Percentiles rank a stretch among this genome's conserved stretches.
These are phyloP conservation scores for Bombus vancouverensis DNA, from an alignment of 1,140 invertebrate genomes.

Conservation along the genomic window DNA sequence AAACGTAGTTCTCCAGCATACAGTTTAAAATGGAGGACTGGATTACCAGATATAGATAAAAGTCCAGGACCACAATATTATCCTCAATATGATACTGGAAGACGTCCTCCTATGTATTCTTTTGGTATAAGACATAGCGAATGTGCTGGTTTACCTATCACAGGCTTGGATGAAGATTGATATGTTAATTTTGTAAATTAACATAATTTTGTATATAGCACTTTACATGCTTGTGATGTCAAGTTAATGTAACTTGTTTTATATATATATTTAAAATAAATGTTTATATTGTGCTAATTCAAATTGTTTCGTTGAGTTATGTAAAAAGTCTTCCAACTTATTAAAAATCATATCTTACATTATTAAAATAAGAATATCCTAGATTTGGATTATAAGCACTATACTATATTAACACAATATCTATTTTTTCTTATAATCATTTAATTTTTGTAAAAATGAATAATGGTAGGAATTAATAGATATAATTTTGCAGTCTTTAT, in stretches of 20 bases:
- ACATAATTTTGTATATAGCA: neutral
- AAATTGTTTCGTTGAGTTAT: neutral
- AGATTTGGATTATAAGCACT: too few species aligned
- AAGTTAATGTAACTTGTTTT: neutral
- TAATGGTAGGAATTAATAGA: too few species aligned
- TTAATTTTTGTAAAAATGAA: too few species aligned
- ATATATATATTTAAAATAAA: neutral
- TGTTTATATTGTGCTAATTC: neutral
- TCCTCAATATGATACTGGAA: slow-evolving; percentile 60
- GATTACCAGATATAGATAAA: slow-evolving; percentile 8
- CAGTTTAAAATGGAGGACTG: slow-evolving; percentile 65
- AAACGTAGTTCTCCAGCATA: slow-evolving; percentile 74
- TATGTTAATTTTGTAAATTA: neutral
- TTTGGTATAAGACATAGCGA: slow-evolving; percentile 77
- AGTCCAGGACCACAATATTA: slow-evolving; percentile 75
- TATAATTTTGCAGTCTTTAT: too few species aligned
- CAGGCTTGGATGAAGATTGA: slow-evolving; percentile 69
- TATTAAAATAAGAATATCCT: neutral
- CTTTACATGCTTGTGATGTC: slow-evolving; percentile 11
- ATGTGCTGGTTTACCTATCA: slow-evolving; percentile 69
- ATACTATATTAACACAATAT: too few species aligned
- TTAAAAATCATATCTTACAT: neutral
- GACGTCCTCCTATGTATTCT: slow-evolving; percentile 70
- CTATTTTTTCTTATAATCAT: too few species aligned
- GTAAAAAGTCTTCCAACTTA: too few species aligned